Conservation (phyloP, 1,140 invertebrate genomes). For the Mercenaria mercenaria region DNA sequence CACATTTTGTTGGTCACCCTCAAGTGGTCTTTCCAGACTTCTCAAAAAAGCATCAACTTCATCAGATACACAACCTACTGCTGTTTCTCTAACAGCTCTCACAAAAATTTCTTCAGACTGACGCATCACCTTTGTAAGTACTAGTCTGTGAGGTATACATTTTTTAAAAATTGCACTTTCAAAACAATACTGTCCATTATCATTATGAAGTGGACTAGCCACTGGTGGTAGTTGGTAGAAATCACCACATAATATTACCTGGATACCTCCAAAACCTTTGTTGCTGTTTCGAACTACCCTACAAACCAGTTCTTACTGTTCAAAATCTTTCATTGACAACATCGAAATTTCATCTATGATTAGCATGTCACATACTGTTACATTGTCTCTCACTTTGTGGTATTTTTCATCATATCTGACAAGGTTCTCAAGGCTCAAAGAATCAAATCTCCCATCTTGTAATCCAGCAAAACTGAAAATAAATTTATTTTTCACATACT, state of each 20-base stretch:
- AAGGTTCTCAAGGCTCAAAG: background rate
- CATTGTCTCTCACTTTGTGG: background rate
- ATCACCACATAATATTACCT: slow-evolving; percentile 39
- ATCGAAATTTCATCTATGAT: slow-evolving; percentile 47
- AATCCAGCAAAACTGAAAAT: slow-evolving; percentile 26
- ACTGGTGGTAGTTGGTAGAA: slow-evolving; percentile 50
- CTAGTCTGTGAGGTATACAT: background rate
- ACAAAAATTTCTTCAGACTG: slow-evolving; percentile 3
- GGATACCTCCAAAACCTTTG: slow-evolving; percentile 27
- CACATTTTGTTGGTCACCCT: background rate
- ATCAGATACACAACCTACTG: slow-evolving; percentile 19
- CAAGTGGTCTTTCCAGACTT: background rate
- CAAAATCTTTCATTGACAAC: background rate
- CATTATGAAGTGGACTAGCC: slow-evolving; percentile 5
- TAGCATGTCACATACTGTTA: background rate
- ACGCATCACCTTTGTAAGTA: slow-evolving; percentile 20
- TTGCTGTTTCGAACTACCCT: background rate
- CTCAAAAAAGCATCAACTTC: slow-evolving; percentile 15
- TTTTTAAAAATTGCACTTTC: slow-evolving; percentile 50
- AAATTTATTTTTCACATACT: no score
- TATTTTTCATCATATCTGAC: background rate
- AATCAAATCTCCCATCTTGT: slow-evolving; percentile 22
- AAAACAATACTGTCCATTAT: slow-evolving; percentile 46
- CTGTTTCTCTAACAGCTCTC: slow-evolving; percentile 1
- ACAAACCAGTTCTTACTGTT: slow-evolving; percentile 12